Evolutionary conservation across 1,140 invertebrate species (phyloP), one percentile per base, ranked within the genome.

Genomic region (Bombus superbus): DNA sequence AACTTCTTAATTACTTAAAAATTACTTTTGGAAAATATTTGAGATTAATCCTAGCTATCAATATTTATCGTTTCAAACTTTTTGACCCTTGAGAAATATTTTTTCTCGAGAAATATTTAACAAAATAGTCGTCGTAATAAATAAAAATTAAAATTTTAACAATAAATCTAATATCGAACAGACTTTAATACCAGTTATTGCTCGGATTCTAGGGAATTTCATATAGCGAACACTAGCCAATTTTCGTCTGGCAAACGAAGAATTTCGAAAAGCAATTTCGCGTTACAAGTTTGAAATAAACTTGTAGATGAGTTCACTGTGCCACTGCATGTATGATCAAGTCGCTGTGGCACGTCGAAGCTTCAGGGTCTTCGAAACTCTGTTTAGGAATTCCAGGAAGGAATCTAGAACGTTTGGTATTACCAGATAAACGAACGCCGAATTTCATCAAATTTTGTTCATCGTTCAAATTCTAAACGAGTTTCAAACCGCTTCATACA

Each of bases 221-320:
- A 62, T n/a, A n/a, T n/a, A n/a, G 59, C 59, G 1, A 62, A 62
- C 28, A 5, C 11, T 28, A 5, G 0, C 1, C 9, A n/a, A 62
- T 62, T 13, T 62, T 62, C 59, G 10, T 62, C 11, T 9, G 64
- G 32, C 11, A 66, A 66, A 35, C 64, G 64, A 66, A 66, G n/a
- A 66, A 35, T 32, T 32, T n/a, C 28, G 59, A 5, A n/a, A 62
- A 62, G 64, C n/a, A 66, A 66, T 66, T 66, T 66, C 64, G 64
- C n/a, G 64, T 66, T 66, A 66, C 64, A 35, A 35, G 64, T 66
- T 66, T 35, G 32, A 66, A 66, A 66, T 66, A 66, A 66, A 66
- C 64, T 66, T 66, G 15, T 9, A 8, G 64, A 32, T 35, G 64
- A 66, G 64, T 66, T 66, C 64, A 66, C 64, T 66, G 64, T 40